phyloP scores from a whole-genome alignment of 2,888 invertebrate species.

The Trichogramma dendrolimi region DNA sequence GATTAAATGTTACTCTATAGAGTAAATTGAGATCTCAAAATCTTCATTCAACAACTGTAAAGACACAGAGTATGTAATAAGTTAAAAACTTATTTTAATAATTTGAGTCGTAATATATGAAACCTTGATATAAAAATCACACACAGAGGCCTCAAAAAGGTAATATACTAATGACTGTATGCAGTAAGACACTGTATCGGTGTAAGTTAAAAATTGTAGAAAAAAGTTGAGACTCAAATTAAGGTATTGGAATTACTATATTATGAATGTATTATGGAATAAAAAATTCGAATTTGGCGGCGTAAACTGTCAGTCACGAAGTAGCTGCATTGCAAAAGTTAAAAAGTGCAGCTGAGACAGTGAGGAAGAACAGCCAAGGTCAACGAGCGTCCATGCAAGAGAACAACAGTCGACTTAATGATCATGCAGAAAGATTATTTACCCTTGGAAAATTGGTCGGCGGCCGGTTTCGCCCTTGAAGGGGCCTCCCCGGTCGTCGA shows the following conservation, averaged over 20 bases:
- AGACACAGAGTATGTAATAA: constrained; percentile 2
- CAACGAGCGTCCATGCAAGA: too few relatives aligned
- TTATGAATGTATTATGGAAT: background rate
- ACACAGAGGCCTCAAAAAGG: background rate
- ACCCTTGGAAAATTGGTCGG: too few relatives aligned
- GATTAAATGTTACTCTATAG: constrained; percentile 10
- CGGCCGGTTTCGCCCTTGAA: too few relatives aligned
- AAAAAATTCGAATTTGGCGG: constrained; percentile 30
- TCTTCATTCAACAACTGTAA: constrained; percentile 17
- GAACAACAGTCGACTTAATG: too few relatives aligned
- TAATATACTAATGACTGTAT: too few relatives aligned
- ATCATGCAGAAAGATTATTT: too few relatives aligned
- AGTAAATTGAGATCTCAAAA: constrained; percentile 1
- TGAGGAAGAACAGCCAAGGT: too few relatives aligned
- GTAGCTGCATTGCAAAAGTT: background rate
- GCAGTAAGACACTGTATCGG: too few relatives aligned
- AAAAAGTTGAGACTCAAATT: constrained; percentile 4
- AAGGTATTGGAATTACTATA: background rate
- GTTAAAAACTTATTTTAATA: background rate
- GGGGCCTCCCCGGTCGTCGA: too few relatives aligned
- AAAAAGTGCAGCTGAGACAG: too few relatives aligned
- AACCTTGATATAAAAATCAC: background rate
- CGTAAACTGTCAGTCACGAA: background rate
- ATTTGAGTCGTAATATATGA: background rate
- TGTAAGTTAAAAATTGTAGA: too few relatives aligned